A percentile compares a stretch with the other conserved stretches of the same genome.
Evolutionary conservation across 2,797 vertebrate species (phyloP).

Genomic region (Ficedula albicollis): DNA sequence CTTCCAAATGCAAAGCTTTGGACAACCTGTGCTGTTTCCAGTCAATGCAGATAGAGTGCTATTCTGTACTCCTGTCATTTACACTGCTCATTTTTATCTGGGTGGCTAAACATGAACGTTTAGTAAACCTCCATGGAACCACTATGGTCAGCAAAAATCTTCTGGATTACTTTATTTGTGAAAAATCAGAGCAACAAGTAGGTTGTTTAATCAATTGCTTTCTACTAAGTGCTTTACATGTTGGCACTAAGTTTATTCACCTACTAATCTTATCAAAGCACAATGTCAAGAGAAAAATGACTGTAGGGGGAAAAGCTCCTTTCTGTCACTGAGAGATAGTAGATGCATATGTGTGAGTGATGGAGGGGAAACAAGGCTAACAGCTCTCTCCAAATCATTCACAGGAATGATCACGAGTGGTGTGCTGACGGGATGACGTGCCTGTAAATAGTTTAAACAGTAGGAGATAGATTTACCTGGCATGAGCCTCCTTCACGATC

Average conservation of each 20-base stretch:
- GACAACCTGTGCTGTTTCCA: not conserved
- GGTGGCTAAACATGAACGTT: not conserved
- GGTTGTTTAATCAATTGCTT: not conserved
- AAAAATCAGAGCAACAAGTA: not conserved
- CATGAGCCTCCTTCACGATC: not conserved
- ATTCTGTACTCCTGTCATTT: not conserved
- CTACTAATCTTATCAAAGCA: slow-evolving; percentile 26
- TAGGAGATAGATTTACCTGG: not conserved
- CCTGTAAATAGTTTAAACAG: not conserved
- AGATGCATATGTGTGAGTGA: not conserved
- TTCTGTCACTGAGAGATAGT: not conserved
- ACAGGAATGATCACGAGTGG: not conserved
- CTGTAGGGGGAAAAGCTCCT: not conserved
- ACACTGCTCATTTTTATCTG: not conserved
- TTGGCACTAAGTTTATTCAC: not conserved
- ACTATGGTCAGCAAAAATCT: not conserved
- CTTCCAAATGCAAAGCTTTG: not conserved
- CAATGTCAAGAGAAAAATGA: not conserved
- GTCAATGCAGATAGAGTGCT: not conserved
- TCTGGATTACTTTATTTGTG: not conserved
- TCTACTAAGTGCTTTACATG: not conserved
- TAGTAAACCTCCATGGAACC: not conserved
- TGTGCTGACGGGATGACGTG: not conserved
- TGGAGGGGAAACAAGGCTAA: not conserved
- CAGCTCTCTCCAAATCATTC: not conserved